phyloP scores from a whole-genome alignment of 2,113 vertebrate species.

The Carassius gibelio region DNA sequence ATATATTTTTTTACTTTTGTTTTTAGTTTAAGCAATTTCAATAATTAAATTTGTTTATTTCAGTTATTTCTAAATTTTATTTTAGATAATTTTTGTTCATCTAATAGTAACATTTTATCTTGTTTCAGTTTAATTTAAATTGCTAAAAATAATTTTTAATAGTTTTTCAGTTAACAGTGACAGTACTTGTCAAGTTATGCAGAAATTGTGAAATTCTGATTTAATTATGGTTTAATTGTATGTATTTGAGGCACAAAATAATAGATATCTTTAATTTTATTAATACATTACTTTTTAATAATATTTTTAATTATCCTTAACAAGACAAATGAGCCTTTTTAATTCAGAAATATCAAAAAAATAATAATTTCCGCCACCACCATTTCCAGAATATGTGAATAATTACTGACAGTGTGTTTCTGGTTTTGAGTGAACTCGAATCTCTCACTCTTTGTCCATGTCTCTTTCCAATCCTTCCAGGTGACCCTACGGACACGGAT shows the following conservation, averaged over 20 bases:
- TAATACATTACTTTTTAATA: too few species aligned
- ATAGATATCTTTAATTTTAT: not conserved
- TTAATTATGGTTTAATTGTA: not conserved
- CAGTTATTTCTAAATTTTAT: too few species aligned
- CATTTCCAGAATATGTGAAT: not conserved
- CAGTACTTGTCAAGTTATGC: too few species aligned
- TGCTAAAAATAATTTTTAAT: too few species aligned
- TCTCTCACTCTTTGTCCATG: not conserved
- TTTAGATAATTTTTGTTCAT: too few species aligned
- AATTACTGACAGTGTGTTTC: not conserved
- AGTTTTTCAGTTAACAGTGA: too few species aligned
- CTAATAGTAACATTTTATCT: too few species aligned
- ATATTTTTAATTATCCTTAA: not conserved
- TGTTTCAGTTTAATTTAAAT: too few species aligned
- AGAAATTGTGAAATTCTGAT: not conserved
- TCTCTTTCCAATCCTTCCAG: slow-evolving; percentile 66
- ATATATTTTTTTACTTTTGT: too few species aligned
- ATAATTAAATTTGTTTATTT: too few species aligned
- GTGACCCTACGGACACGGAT: slow-evolving; percentile 94
- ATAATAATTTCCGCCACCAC: not conserved
- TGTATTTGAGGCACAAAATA: not conserved
- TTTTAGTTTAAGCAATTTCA: too few species aligned
- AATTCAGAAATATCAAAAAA: not conserved
- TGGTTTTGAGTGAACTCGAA: not conserved
- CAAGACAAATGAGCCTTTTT: not conserved